Evolutionary conservation across 2,888 invertebrate species (phyloP).

Genomic region (Hyposoter dolosus): DNA sequence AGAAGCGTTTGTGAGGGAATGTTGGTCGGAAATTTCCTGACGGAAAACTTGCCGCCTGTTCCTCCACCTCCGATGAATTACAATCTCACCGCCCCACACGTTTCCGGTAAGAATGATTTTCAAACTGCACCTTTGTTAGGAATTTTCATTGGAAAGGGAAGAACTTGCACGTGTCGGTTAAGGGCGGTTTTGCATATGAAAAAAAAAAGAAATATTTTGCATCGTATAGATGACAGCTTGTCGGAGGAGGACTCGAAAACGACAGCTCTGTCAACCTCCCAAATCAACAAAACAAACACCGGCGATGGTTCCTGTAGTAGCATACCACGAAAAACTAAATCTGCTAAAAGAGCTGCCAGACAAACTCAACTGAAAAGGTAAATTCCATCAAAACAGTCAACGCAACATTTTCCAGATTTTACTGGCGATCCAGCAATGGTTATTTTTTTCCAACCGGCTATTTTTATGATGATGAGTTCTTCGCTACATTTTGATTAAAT

Average conservation of each 20-base stretch:
- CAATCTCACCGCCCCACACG: slow-evolving; percentile 76
- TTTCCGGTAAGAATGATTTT: slow-evolving; percentile 77
- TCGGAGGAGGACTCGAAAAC: slow-evolving; percentile 86
- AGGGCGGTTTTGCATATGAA: slow-evolving; percentile 6
- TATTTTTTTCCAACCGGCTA: neutral
- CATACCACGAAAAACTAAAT: slow-evolving; percentile 85
- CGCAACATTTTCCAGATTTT: neutral
- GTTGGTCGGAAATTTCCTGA: slow-evolving; percentile 79
- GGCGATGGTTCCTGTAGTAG: slow-evolving; percentile 85
- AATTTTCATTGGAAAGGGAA: slow-evolving; percentile 17
- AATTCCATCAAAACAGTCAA: neutral
- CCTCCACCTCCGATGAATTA: slow-evolving; percentile 89
- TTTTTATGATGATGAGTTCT: neutral
- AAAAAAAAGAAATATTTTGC: slow-evolving; percentile 40
- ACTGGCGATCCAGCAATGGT: neutral
- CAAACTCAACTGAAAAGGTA: slow-evolving; percentile 90
- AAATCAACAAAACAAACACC: slow-evolving; percentile 76
- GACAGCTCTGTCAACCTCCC: slow-evolving; percentile 84
- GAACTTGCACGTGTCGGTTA: slow-evolving; percentile 42
- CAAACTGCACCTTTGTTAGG: neutral
- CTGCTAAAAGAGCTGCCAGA: slow-evolving; percentile 86
- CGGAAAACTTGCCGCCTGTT: slow-evolving; percentile 88
- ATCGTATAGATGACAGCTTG: slow-evolving; percentile 85
- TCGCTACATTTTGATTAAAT: too few relatives aligned
- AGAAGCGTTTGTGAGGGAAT: slow-evolving; percentile 83